phyloP scores from a whole-genome alignment of 2,888 invertebrate species.

The Nasonia oneida region DNA sequence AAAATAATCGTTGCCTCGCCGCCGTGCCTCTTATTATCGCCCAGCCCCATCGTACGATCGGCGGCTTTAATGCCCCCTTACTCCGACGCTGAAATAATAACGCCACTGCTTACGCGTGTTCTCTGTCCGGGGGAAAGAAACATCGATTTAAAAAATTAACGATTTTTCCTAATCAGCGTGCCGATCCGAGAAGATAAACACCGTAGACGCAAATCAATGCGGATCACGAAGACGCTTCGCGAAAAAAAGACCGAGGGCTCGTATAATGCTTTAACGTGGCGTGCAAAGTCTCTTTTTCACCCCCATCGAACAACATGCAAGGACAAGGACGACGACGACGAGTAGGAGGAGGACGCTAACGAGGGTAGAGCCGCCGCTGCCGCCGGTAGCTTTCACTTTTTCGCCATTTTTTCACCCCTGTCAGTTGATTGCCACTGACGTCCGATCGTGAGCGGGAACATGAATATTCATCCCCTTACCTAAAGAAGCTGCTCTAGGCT shows the following conservation, averaged over 20 bases:
- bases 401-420: constrained; percentile 66
- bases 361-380: constrained; percentile 63
- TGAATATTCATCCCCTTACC: constrained; percentile 78
- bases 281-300: constrained; percentile 55
- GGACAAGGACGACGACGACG: constrained; percentile 53
- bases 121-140: constrained; percentile 10
- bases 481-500: constrained; percentile 71
- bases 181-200: background rate
- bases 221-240: background rate
- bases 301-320: constrained; percentile 55
- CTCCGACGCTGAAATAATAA: constrained; percentile 67
- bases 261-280: constrained; percentile 43
- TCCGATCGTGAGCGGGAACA: constrained; percentile 75
- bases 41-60: constrained; percentile 73
- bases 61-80: constrained; percentile 67
- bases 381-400: constrained; percentile 59
- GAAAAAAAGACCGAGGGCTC: constrained; percentile 54
- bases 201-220: background rate
- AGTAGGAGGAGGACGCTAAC: constrained; percentile 45
- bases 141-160: constrained; percentile 52
- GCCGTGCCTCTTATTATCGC: constrained; percentile 73
- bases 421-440: constrained; percentile 78
- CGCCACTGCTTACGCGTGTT: constrained; percentile 49
- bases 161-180: background rate
- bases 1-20: constrained; percentile 73